A percentile compares a stretch with the other conserved stretches of the same genome.
Conservation (phyloP, 2,888 invertebrate genomes). For the Drosophila affinis region DNA sequence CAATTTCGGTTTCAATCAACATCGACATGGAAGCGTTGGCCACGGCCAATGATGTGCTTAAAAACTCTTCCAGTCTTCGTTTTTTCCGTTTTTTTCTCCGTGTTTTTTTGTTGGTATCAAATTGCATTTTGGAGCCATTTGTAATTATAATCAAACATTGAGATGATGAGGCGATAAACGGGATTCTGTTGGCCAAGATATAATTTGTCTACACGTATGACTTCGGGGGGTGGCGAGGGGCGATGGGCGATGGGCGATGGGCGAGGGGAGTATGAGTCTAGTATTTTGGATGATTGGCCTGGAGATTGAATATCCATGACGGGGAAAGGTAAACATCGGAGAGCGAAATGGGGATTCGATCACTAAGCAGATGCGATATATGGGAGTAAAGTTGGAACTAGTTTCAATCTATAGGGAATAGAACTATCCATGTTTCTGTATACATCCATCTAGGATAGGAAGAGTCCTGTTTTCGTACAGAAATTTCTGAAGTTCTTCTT, state of each 20-base stretch:
- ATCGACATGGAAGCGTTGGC: conserved; percentile 41
- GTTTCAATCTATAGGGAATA: background rate
- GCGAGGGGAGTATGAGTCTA: background rate
- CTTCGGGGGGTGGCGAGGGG: background rate
- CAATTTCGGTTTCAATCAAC: conserved; percentile 47
- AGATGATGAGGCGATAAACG: conserved; percentile 52
- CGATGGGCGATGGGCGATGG: background rate
- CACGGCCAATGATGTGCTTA: conserved; percentile 40
- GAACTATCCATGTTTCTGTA: background rate
- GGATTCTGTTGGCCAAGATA: conserved; percentile 22
- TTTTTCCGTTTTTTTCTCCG: too few species aligned
- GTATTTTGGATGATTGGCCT: background rate
- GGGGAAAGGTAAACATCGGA: background rate
- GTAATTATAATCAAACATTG: conserved; percentile 58
- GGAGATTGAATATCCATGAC: conserved; percentile 7
- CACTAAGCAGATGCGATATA: background rate
- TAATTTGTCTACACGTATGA: conserved; percentile 15
- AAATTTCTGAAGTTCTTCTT: background rate
- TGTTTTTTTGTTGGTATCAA: conserved; percentile 15
- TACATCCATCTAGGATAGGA: background rate
- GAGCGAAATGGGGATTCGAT: background rate
- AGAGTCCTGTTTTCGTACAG: background rate
- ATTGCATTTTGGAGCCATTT: conserved; percentile 49
- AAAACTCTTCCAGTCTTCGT: conserved; percentile 17
- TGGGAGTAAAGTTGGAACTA: background rate